Conservation (phyloP, 2,113 vertebrate species). For the Oxygymnocypris stewartii region DNA sequence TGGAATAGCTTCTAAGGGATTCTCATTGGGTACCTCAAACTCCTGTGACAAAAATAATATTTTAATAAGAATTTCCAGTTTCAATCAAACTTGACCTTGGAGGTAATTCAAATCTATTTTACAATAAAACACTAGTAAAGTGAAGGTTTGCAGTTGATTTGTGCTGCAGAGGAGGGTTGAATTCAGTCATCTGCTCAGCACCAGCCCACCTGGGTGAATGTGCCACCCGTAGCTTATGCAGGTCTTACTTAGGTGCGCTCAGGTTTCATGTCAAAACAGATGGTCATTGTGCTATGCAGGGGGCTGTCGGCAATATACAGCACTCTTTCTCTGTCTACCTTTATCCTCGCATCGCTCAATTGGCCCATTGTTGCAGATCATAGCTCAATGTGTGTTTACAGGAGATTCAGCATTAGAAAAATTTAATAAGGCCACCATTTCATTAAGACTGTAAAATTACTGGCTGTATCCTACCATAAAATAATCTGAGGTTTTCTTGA, state of each 20-base stretch:
- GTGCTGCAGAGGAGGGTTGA: not conserved
- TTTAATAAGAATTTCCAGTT: not conserved
- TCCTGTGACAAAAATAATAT: conserved; percentile 66
- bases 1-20: conserved; percentile 71
- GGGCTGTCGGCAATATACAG: conserved; percentile 66
- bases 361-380: conserved; percentile 64
- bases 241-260: conserved; percentile 67
- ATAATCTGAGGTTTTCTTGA: conserved; percentile 18
- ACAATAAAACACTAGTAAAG: not conserved
- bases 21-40: conserved; percentile 76
- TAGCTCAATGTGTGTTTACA: conserved; percentile 56
- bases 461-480: not conserved
- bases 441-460: not conserved
- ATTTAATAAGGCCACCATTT: conserved; percentile 49
- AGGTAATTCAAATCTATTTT: not conserved
- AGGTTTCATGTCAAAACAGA: conserved; percentile 75
- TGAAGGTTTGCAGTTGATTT: not conserved
- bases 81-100: not conserved
- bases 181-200: conserved; percentile 50
- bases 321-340: conserved; percentile 63
- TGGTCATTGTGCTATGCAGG: conserved; percentile 73
- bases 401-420: conserved; percentile 47
- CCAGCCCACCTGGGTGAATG: conserved; percentile 59
- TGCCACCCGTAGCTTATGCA: conserved; percentile 68
- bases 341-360: conserved; percentile 72